Conservation (phyloP, 2,113 vertebrate species). For the Hyperopisus bebe region DNA sequence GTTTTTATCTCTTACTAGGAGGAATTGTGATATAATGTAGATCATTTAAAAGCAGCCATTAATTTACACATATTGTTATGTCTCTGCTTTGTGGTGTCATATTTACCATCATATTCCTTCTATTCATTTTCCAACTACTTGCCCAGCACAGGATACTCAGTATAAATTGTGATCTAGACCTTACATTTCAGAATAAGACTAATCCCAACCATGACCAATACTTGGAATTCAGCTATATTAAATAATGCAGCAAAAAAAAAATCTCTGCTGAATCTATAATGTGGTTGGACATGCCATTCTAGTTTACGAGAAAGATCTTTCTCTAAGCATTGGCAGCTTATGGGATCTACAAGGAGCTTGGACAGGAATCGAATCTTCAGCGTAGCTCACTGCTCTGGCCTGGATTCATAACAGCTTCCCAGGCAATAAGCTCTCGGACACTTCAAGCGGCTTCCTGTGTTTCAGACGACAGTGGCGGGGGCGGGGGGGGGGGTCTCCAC, state of each 20-base stretch:
- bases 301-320: neutral
- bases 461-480: neutral
- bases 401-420: neutral
- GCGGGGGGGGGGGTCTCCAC: neutral
- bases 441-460: neutral
- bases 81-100: neutral
- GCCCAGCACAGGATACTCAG: neutral
- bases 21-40: neutral
- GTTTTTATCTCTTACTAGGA: neutral
- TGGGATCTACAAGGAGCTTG: neutral
- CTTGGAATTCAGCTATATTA: neutral
- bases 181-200: neutral
- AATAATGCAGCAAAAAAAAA: neutral
- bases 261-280: neutral
- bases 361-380: neutral
- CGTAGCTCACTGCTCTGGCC: neutral
- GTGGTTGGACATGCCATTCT: neutral
- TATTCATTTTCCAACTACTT: neutral
- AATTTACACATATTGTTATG: neutral
- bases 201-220: neutral
- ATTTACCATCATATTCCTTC: neutral
- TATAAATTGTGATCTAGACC: neutral
- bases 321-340: neutral
- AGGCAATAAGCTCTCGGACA: neutral
- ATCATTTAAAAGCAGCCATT: neutral